phyloP scores from a whole-genome alignment of 2,113 vertebrate genomes.

The Clarias gariepinus region DNA sequence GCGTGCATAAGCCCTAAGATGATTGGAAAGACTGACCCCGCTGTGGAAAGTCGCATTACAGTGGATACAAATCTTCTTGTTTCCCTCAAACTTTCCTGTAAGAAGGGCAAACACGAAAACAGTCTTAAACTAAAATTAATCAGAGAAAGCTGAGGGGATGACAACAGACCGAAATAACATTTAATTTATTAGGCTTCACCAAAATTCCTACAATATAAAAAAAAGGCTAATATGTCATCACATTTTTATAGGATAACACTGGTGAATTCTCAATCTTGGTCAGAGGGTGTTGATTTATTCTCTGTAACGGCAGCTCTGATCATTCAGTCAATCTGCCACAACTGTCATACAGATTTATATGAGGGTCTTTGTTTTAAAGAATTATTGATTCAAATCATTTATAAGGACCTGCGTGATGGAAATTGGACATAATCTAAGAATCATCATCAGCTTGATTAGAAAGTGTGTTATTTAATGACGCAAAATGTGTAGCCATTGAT shows the following conservation, averaged over 20 bases:
- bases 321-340: background rate
- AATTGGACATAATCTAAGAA: background rate
- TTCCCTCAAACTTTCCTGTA: conserved; percentile 78
- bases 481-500: background rate
- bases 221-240: background rate
- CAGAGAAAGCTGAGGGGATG: background rate
- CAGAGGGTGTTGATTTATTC: background rate
- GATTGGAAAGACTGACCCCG: conserved; percentile 86
- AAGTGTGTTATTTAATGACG: background rate
- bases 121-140: conserved; percentile 1
- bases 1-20: conserved; percentile 82
- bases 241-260: background rate
- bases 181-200: background rate
- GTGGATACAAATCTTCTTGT: conserved; percentile 76
- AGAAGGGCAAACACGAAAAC: conserved; percentile 64
- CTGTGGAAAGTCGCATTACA: conserved; percentile 84
- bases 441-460: background rate
- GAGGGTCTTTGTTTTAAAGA: background rate
- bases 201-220: background rate
- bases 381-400: background rate
- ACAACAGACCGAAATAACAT: background rate
- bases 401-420: background rate
- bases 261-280: background rate
- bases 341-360: background rate
- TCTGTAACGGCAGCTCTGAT: background rate